Conservation (phyloP, 2,797 vertebrate species). For the Eulemur mongoz region DNA sequence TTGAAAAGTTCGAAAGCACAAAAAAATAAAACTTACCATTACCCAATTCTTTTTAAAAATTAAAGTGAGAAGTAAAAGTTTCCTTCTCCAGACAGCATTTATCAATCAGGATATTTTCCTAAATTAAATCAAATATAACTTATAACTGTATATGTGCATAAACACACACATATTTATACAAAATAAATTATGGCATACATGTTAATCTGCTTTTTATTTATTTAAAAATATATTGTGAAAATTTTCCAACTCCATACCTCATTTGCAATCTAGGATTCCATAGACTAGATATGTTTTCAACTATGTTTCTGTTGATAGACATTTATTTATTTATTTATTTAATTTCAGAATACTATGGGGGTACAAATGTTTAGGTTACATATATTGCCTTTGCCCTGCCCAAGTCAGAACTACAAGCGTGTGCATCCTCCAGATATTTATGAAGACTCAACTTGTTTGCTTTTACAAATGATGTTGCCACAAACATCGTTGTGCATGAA, state of each 20-base stretch:
- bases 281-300: background rate
- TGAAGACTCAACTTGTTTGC: background rate
- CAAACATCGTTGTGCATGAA: background rate
- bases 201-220: conserved; percentile 25
- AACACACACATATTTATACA: background rate
- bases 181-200: conserved; percentile 17
- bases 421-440: background rate
- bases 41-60: background rate
- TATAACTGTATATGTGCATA: background rate
- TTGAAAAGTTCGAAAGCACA: background rate
- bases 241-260: background rate
- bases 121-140: conserved; percentile 32
- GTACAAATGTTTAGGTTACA: no score
- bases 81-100: background rate
- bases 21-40: background rate
- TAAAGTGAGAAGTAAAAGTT: background rate
- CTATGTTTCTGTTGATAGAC: background rate
- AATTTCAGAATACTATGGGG: no score
- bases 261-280: background rate
- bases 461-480: background rate
- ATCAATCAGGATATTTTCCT: conserved; percentile 22
- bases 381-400: no score
- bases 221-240: conserved; percentile 40
- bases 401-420: no score
- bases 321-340: background rate